Evolutionary conservation across 2,797 vertebrate species (phyloP).

Genomic region (Acomys russatus): DNA sequence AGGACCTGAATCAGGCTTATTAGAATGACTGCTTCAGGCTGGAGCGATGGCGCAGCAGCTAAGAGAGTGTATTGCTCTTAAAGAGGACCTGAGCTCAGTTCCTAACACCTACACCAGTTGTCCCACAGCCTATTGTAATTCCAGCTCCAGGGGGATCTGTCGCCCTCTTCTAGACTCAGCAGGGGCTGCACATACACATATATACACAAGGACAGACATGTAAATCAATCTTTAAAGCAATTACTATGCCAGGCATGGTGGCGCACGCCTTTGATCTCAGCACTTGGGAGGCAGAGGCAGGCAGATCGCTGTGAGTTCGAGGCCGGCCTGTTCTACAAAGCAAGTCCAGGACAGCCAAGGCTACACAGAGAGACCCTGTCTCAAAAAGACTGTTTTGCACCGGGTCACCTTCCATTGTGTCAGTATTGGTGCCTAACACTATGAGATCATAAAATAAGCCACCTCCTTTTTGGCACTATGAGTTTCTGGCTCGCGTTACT

Average conservation of each 20-base stretch:
- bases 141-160: not conserved
- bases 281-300: too few species aligned
- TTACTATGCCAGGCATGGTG: not conserved
- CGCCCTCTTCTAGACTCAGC: not conserved
- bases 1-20: not conserved
- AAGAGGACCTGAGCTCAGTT: not conserved
- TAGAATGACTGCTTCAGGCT: not conserved
- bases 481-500: not conserved
- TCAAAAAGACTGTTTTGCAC: not conserved
- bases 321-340: too few species aligned
- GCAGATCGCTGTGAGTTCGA: too few species aligned
- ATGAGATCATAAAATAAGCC: not conserved
- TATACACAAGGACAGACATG: not conserved
- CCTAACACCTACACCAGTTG: too few species aligned
- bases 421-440: not conserved
- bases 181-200: not conserved
- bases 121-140: not conserved
- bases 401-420: not conserved
- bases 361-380: too few species aligned
- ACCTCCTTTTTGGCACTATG: not conserved
- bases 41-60: not conserved
- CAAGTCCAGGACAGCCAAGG: too few species aligned
- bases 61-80: not conserved
- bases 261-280: too few species aligned
- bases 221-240: not conserved